Conservation (phyloP, 2,888 invertebrate species). For the Rotaria socialis region DNA sequence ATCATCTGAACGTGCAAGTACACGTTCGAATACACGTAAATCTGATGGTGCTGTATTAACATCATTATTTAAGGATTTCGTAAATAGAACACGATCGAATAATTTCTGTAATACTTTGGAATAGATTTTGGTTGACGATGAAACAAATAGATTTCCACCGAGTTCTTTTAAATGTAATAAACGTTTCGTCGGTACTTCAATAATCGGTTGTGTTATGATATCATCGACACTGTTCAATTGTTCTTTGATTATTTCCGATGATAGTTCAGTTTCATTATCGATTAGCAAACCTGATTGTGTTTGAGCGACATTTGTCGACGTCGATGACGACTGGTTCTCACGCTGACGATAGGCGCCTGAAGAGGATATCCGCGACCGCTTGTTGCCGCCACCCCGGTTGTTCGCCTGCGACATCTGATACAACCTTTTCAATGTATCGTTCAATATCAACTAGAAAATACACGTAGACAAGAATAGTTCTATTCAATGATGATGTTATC, state of each 20-base stretch:
- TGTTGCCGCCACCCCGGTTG: conserved; percentile 29
- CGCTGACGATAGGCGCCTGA: conserved; percentile 28
- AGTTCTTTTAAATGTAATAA: conserved; percentile 36
- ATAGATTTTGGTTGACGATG: conserved; percentile 10
- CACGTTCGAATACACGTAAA: conserved; percentile 20
- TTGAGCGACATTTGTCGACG: conserved; percentile 28
- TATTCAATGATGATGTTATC: background rate
- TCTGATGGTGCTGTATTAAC: conserved; percentile 12
- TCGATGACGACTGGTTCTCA: conserved; percentile 13
- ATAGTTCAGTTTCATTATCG: conserved; percentile 28
- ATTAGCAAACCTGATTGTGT: conserved; percentile 24
- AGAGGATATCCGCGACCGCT: conserved; percentile 15
- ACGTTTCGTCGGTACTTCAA: conserved; percentile 35
- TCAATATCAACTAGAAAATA: background rate
- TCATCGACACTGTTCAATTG: conserved; percentile 28
- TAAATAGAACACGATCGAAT: conserved; percentile 35
- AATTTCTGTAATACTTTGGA: conserved; percentile 27
- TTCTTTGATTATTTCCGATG: conserved; percentile 7
- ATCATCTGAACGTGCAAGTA: conserved; percentile 5
- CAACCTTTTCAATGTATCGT: background rate
- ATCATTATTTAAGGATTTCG: conserved; percentile 32
- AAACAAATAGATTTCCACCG: conserved; percentile 27
- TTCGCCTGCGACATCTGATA: conserved; percentile 29
- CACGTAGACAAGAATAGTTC: background rate
- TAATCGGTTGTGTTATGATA: conserved; percentile 20